These are phyloP conservation scores for Tokudaia muenninki DNA, from an alignment of 2,797 vertebrate genomes.

Conservation along the genomic window DNA sequence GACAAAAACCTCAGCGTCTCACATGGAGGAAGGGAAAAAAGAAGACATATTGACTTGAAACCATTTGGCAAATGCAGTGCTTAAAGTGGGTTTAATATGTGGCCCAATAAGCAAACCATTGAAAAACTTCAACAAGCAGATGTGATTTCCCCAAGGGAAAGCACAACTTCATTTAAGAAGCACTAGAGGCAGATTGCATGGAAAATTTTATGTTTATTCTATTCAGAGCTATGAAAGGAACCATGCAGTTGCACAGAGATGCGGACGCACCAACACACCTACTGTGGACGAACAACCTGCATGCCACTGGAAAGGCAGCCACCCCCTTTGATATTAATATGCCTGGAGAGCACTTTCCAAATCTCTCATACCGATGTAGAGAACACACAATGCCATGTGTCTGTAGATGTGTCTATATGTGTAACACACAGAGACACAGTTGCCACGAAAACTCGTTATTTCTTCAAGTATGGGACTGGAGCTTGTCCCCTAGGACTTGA, in stretches of 20 bases:
- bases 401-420: background rate
- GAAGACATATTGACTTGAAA: constrained; percentile 78
- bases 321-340: background rate
- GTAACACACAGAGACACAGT: background rate
- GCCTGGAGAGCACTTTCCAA: background rate
- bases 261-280: accelerated
- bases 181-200: constrained; percentile 80
- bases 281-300: background rate
- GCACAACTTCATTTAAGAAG: constrained; percentile 80
- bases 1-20: constrained; percentile 50
- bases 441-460: background rate
- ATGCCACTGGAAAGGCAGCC: accelerated
- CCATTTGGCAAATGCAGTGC: constrained; percentile 78
- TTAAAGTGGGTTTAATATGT: constrained; percentile 84
- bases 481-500: background rate
- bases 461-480: background rate
- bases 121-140: constrained; percentile 86
- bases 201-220: constrained; percentile 81
- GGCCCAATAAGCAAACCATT: constrained; percentile 85
- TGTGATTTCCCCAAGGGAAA: constrained; percentile 81
- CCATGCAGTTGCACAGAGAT: background rate
- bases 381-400: background rate
- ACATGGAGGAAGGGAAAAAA: background rate
- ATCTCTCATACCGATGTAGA: background rate
- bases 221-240: constrained; percentile 70